phyloP scores from a whole-genome alignment of 2,888 invertebrate genomes.

The Odontomyia ornata region DNA sequence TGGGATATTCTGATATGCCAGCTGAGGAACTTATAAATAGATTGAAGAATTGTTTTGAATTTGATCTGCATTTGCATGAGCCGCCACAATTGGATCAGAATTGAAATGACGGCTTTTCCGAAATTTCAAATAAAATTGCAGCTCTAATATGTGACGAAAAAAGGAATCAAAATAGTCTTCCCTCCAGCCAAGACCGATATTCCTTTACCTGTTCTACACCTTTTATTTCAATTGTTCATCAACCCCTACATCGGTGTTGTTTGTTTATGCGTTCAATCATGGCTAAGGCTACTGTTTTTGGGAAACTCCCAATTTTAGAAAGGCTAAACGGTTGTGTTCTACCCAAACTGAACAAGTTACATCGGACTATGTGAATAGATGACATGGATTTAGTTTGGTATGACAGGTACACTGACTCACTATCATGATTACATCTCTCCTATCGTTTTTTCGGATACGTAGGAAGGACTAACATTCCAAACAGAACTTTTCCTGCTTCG shows the following conservation, averaged over 20 bases:
- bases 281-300: background rate
- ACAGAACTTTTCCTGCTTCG: background rate
- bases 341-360: background rate
- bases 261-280: background rate
- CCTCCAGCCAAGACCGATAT: background rate
- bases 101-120: too few relatives aligned
- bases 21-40: too few relatives aligned
- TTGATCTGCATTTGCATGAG: too few relatives aligned
- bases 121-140: too few relatives aligned
- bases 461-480: too few relatives aligned
- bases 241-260: background rate
- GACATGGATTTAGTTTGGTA: background rate
- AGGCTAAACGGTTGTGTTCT: too few relatives aligned
- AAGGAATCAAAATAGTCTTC: background rate
- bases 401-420: slow-evolving; percentile 6
- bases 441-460: too few relatives aligned
- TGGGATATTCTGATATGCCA: too few relatives aligned
- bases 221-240: background rate
- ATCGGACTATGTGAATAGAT: background rate
- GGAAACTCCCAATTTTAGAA: background rate
- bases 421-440: too few relatives aligned
- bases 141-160: too few relatives aligned
- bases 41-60: too few relatives aligned
- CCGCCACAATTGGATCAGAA: too few relatives aligned
- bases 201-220: background rate